Evolutionary conservation across 2,888 invertebrate species (phyloP).

Genomic region (Allolobophora icterica): DNA sequence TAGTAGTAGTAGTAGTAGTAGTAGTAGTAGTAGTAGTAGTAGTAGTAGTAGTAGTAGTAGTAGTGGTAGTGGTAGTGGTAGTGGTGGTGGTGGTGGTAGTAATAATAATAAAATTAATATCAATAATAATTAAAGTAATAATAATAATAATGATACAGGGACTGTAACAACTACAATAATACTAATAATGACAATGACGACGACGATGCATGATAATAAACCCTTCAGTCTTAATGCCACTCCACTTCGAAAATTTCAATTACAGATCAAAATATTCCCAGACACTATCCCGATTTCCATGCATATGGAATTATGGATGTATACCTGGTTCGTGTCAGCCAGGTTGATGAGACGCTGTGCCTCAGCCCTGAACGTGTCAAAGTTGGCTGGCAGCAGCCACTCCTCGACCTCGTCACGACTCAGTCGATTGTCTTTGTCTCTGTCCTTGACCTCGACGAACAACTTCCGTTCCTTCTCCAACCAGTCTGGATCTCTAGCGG

Average conservation of each 20-base stretch:
- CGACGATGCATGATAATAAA: too few species aligned
- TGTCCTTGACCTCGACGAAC: slow-evolving; percentile 81
- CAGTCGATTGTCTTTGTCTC: slow-evolving; percentile 84
- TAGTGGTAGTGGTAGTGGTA: too few species aligned
- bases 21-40: too few species aligned
- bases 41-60: too few species aligned
- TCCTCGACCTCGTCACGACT: slow-evolving; percentile 80
- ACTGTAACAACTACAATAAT: neutral
- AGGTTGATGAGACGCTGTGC: slow-evolving; percentile 92
- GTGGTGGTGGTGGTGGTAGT: too few species aligned
- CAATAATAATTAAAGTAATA: too few species aligned
- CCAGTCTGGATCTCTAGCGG: slow-evolving; percentile 88
- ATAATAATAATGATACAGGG: neutral
- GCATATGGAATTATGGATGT: too few species aligned
- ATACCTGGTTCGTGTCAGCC: slow-evolving; percentile 82
- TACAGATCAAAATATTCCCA: slow-evolving; percentile 22
- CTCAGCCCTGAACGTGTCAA: slow-evolving; percentile 96
- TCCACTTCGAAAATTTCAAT: too few species aligned
- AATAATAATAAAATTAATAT: neutral
- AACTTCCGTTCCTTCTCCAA: slow-evolving; percentile 90
- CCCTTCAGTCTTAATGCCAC: too few species aligned
- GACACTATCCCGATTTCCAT: too few species aligned
- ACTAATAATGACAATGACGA: neutral
- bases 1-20: too few species aligned
- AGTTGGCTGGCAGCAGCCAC: slow-evolving; percentile 94